These are phyloP conservation scores for Antheraea mylitta DNA, from an alignment of 1,140 invertebrate species.

Conservation along the genomic window DNA sequence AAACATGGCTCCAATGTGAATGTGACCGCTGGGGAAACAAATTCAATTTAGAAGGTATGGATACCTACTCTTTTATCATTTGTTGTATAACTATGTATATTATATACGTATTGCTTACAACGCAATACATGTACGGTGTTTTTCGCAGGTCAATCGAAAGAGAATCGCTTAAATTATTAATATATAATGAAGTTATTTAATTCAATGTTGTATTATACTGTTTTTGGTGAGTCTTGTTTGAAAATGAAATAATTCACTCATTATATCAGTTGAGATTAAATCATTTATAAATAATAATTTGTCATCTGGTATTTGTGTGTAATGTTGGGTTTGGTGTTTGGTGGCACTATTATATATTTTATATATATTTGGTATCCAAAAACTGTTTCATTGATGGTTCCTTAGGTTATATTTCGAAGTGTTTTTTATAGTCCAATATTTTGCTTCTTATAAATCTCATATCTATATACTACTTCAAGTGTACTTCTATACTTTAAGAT, in stretches of 20 bases:
- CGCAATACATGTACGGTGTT: conserved; percentile 26
- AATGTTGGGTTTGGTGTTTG: not conserved
- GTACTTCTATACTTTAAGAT: too few relatives aligned
- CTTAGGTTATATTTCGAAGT: not conserved
- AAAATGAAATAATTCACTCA: conserved; percentile 13
- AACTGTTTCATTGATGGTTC: not conserved
- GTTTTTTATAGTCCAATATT: not conserved
- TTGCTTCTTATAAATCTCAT: too few relatives aligned
- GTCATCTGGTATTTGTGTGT: not conserved
- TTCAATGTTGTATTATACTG: conserved; percentile 25
- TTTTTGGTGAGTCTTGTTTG: conserved; percentile 45
- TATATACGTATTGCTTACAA: not conserved
- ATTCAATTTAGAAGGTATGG: conserved; percentile 88
- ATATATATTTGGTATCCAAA: not conserved
- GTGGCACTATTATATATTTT: not conserved
- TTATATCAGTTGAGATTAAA: not conserved
- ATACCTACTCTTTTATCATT: not conserved
- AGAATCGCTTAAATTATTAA: conserved; percentile 56
- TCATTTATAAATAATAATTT: not conserved
- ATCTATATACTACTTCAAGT: too few relatives aligned
- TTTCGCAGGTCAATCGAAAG: conserved; percentile 62
- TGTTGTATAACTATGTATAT: not conserved
- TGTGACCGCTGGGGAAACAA: conserved; percentile 90
- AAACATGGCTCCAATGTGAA: conserved; percentile 93
- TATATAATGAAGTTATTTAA: conserved; percentile 21